Conservation (phyloP, 2,888 invertebrate genomes). For the Dasypolia templi region DNA sequence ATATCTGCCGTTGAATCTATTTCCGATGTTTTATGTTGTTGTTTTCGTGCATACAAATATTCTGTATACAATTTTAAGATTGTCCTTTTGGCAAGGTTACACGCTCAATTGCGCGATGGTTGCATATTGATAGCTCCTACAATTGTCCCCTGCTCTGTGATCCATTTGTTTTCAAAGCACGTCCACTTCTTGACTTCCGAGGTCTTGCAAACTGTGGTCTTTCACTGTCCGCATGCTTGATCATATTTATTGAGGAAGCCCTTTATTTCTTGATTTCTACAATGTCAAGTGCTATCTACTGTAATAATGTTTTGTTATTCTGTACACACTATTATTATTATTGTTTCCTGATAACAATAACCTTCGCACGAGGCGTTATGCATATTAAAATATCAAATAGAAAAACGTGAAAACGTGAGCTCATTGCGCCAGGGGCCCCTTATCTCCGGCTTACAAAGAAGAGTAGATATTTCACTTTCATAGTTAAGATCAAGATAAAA, state of each 20-base stretch:
- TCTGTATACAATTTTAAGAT: slow-evolving; percentile 24
- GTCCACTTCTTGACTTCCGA: slow-evolving; percentile 64
- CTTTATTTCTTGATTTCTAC: slow-evolving; percentile 67
- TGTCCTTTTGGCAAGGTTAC: slow-evolving; percentile 38
- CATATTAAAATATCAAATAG: slow-evolving; percentile 61
- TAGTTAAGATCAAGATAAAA: slow-evolving; percentile 84
- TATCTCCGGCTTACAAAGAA: slow-evolving; percentile 78
- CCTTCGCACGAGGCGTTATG: slow-evolving; percentile 44
- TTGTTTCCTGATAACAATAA: slow-evolving; percentile 53
- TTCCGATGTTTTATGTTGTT: slow-evolving; percentile 47
- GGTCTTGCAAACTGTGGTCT: slow-evolving; percentile 66
- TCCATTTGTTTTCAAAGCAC: slow-evolving; percentile 62
- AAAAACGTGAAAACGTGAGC: slow-evolving; percentile 64
- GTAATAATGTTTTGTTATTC: slow-evolving; percentile 43
- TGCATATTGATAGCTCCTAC: slow-evolving; percentile 43
- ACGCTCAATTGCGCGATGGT: slow-evolving; percentile 36
- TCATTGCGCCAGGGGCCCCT: slow-evolving; percentile 64
- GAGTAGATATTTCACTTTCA: slow-evolving; percentile 82
- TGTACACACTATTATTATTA: slow-evolving; percentile 48
- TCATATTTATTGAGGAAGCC: slow-evolving; percentile 77
- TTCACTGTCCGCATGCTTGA: slow-evolving; percentile 71
- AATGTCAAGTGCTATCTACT: slow-evolving; percentile 66
- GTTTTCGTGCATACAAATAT: slow-evolving; percentile 29
- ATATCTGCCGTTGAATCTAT: slow-evolving; percentile 40
- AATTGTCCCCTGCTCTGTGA: slow-evolving; percentile 64